Evolutionary conservation across 2,113 vertebrate genomes (phyloP).

Genomic region (Ceyx melanurus): DNA sequence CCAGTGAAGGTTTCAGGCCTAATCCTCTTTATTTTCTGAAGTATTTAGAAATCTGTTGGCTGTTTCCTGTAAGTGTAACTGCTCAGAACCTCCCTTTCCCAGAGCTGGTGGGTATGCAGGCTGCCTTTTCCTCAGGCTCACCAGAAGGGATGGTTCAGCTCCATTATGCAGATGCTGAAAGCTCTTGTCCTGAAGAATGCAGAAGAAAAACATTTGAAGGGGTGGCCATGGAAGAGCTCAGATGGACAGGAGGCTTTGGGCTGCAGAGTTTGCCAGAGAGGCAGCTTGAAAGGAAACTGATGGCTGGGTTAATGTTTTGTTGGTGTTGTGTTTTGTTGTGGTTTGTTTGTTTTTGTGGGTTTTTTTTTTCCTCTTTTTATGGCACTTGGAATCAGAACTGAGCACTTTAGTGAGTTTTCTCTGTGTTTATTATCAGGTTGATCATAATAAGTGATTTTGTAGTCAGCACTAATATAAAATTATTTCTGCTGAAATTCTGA

Average conservation of each 20-base stretch:
- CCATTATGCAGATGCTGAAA: background rate
- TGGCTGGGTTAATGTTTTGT: background rate
- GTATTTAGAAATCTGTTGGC: background rate
- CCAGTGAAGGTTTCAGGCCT: background rate
- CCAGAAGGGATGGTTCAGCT: background rate
- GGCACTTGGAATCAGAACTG: background rate
- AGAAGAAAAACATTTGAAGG: background rate
- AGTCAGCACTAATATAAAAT: background rate
- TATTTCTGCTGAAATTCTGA: background rate
- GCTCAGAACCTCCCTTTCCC: background rate
- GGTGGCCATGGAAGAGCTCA: background rate
- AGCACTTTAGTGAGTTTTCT: background rate
- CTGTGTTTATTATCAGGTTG: background rate
- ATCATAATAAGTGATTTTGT: background rate
- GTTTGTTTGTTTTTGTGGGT: no score
- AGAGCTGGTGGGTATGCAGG: background rate
- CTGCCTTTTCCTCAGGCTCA: background rate
- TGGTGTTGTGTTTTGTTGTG: no score
- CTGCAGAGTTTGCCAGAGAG: background rate
- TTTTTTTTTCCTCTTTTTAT: background rate
- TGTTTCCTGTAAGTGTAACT: background rate
- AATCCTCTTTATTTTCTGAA: background rate
- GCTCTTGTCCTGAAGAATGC: background rate
- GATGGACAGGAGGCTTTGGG: background rate
- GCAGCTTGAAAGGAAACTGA: background rate